A percentile compares a stretch with the other conserved stretches of the same genome.
Conservation (phyloP, 2,888 invertebrate genomes). For the Drosophila mettleri region DNA sequence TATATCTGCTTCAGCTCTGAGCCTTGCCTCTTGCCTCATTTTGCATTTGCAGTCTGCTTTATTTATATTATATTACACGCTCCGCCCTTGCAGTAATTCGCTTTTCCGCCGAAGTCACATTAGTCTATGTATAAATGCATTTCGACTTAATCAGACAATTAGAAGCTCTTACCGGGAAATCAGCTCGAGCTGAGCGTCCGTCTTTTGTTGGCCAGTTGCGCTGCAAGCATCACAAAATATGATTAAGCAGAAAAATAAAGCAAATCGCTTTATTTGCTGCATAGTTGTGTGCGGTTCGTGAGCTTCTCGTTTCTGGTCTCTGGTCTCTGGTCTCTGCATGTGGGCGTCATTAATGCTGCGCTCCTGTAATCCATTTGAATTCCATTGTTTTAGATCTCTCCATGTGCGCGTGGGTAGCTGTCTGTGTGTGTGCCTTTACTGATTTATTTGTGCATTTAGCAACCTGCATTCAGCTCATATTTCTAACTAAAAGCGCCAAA, state of each 20-base stretch:
- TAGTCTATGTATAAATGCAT: conserved; percentile 1
- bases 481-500: background rate
- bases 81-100: background rate
- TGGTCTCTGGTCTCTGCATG: conserved; percentile 2
- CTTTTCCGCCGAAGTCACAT: background rate
- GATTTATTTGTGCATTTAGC: conserved; percentile 41
- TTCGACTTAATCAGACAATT: background rate
- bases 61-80: too few relatives aligned
- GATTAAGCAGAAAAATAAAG: background rate
- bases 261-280: background rate
- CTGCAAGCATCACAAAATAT: background rate
- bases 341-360: conserved; percentile 2
- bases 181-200: background rate
- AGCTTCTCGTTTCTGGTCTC: too few relatives aligned
- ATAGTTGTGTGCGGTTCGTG: background rate
- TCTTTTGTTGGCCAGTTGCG: too few relatives aligned
- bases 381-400: background rate
- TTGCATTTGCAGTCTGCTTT: background rate
- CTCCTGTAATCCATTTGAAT: background rate
- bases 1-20: background rate
- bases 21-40: background rate
- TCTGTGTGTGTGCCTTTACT: background rate
- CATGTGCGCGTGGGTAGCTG: background rate
- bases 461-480: conserved; percentile 9
- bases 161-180: background rate